phyloP scores from a whole-genome alignment of 2,113 vertebrate species.

The Ranitomeya variabilis region DNA sequence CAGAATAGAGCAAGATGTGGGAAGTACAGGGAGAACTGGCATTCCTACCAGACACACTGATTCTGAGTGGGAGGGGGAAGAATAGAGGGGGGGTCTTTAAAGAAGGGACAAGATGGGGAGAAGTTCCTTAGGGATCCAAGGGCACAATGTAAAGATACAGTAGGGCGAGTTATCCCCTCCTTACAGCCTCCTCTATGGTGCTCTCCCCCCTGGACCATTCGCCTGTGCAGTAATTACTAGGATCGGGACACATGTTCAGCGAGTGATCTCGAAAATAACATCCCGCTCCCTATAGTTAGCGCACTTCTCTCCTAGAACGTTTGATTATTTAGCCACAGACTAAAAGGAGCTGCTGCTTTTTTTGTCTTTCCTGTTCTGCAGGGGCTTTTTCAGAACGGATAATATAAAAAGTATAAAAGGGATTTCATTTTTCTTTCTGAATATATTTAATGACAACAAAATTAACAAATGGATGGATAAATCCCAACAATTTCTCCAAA shows the following conservation, averaged over 20 bases:
- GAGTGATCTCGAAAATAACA: not conserved
- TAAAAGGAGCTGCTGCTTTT: not conserved
- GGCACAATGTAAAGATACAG: no score
- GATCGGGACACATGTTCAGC: constrained; percentile 12
- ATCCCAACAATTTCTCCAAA: no score
- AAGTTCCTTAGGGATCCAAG: rapidly evolving
- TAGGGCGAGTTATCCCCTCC: not conserved
- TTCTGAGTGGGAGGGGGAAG: constrained; percentile 42
- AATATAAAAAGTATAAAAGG: no score
- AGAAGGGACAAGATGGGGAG: constrained; percentile 1
- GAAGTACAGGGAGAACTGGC: constrained; percentile 57
- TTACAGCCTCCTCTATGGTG: not conserved
- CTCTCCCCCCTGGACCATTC: not conserved
- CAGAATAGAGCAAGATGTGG: constrained; percentile 59
- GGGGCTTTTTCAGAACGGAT: not conserved
- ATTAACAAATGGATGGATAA: no score
- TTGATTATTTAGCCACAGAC: not conserved
- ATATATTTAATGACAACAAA: no score
- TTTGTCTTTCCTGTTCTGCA: not conserved
- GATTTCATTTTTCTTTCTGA: no score
- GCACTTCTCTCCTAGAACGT: not conserved
- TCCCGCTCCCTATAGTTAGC: constrained; percentile 14
- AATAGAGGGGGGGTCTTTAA: not conserved
- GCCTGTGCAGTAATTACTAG: constrained; percentile 33
- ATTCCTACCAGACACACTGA: constrained; percentile 19